Evolutionary conservation across 2,888 invertebrate genomes (phyloP).

Genomic region (Tortrix viridana): DNA sequence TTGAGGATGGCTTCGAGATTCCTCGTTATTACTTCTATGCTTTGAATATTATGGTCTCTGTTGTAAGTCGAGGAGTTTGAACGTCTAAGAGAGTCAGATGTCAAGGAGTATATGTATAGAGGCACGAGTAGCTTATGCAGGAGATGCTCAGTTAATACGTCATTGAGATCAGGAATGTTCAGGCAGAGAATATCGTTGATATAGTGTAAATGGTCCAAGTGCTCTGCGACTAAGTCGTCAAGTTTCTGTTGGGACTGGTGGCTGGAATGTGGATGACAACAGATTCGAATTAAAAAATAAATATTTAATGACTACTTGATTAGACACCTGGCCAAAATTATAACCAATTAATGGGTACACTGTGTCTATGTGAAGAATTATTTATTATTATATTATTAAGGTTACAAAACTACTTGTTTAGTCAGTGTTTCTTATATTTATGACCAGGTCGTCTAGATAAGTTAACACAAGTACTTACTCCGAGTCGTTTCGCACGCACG

Average conservation of each 20-base stretch:
- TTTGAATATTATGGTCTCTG: constrained; percentile 70
- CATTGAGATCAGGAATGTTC: constrained; percentile 95
- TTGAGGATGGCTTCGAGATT: constrained; percentile 87
- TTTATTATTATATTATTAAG: too few relatives aligned
- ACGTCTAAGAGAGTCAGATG: constrained; percentile 67
- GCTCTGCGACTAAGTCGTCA: constrained; percentile 97
- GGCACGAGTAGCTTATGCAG: constrained; percentile 96
- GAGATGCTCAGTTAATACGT: constrained; percentile 96
- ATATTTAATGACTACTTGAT: constrained; percentile 2
- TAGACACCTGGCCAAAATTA: constrained; percentile 18
- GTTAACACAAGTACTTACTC: constrained; percentile 89
- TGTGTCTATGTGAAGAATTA: too few relatives aligned
- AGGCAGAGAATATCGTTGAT: constrained; percentile 97
- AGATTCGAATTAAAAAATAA: constrained; percentile 37
- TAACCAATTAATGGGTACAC: not conserved
- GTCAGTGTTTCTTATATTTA: constrained; percentile 19
- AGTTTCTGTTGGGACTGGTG: constrained; percentile 95
- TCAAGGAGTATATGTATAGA: constrained; percentile 95
- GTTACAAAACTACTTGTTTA: not conserved
- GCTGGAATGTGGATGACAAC: constrained; percentile 80
- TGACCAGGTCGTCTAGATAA: constrained; percentile 17
- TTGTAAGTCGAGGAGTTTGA: constrained; percentile 69
- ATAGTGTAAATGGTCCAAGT: constrained; percentile 98
- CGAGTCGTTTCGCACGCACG: constrained; percentile 96
- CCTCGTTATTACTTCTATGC: constrained; percentile 85